Conservation (phyloP, 1,140 invertebrate species). For the Aphis gossypii region DNA sequence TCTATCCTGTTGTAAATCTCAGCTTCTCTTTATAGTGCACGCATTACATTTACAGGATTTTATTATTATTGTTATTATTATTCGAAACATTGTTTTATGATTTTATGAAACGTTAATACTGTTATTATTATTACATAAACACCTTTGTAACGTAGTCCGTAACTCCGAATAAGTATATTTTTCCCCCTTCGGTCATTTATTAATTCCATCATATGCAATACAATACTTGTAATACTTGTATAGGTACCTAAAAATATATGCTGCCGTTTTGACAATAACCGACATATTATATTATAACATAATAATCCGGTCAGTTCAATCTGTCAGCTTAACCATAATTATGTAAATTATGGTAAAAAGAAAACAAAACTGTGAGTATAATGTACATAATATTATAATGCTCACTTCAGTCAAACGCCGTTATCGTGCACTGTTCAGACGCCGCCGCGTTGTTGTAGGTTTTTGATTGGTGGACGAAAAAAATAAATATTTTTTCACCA, state of each 20-base stretch:
- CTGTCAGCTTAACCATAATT: neutral
- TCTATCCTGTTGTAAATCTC: slow-evolving; percentile 46
- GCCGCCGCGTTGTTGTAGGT: neutral
- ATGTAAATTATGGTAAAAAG: neutral
- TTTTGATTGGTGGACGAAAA: neutral
- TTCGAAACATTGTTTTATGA: slow-evolving; percentile 47
- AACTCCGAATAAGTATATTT: neutral
- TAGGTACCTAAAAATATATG: neutral
- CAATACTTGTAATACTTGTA: neutral
- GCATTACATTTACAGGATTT: neutral
- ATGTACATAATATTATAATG: neutral
- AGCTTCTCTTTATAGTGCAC: slow-evolving; percentile 5
- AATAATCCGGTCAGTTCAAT: neutral
- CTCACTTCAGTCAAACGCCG: neutral
- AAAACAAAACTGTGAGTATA: neutral
- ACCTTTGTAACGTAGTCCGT: neutral
- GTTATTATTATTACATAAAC: neutral
- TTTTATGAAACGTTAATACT: slow-evolving; percentile 23
- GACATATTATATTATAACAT: neutral
- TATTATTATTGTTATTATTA: slow-evolving; percentile 18
- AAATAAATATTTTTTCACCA: neutral
- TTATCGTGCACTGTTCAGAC: neutral
- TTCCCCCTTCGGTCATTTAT: neutral
- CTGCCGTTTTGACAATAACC: neutral
- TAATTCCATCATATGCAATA: neutral